A percentile compares a stretch with the other conserved stretches of the same genome.
phyloP scores from a whole-genome alignment of 1,140 invertebrate species.

The Cherax quadricarinatus region DNA sequence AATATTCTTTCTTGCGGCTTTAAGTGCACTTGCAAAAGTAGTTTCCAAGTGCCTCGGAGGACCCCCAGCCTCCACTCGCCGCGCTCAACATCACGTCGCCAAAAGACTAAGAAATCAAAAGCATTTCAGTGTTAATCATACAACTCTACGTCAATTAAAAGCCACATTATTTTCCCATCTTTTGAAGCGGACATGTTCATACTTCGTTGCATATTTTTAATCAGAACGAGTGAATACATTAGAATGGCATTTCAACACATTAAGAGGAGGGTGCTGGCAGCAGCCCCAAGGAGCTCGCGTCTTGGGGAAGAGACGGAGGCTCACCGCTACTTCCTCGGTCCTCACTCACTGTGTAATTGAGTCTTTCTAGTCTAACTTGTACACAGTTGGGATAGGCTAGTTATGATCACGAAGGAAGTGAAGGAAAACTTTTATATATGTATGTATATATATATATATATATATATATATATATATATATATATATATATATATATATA shows the following conservation, averaged over 20 bases:
- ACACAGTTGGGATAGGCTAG: background rate
- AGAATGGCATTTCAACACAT: conserved; percentile 71
- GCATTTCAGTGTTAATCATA: conserved; percentile 52
- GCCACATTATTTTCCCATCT: conserved; percentile 70
- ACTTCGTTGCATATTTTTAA: conserved; percentile 70
- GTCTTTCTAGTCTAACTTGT: background rate
- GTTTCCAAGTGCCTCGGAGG: background rate
- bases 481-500: too few species aligned
- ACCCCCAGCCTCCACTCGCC: background rate
- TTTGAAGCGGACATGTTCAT: conserved; percentile 67
- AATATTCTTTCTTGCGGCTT: background rate
- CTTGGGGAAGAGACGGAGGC: background rate
- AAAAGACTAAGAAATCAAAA: conserved; percentile 1
- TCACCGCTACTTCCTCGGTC: background rate
- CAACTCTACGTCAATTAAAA: conserved; percentile 62
- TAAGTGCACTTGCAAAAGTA: background rate
- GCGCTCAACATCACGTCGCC: background rate
- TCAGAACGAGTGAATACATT: conserved; percentile 69
- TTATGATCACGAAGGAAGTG: background rate
- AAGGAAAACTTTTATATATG: too few species aligned
- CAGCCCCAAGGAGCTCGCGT: background rate
- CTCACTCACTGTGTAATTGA: background rate
- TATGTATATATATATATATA: too few species aligned
- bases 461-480: too few species aligned
- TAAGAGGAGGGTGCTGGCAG: conserved; percentile 37